These are phyloP conservation scores for Subanguina moxae DNA, from an alignment of 1,140 invertebrate species.

Conservation along the genomic window DNA sequence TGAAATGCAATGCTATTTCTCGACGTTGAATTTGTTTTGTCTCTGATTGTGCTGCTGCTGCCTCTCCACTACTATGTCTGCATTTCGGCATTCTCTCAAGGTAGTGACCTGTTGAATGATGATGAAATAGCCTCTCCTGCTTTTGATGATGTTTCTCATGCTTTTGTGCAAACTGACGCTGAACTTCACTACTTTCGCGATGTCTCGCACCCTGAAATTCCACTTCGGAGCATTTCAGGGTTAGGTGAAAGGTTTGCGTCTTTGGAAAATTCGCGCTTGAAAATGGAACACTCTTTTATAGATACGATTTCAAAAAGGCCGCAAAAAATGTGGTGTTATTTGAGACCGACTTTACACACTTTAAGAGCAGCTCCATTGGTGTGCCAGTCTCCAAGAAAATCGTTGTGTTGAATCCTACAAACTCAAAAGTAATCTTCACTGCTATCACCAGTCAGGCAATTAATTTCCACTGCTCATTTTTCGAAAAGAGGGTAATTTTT, in stretches of 20 bases:
- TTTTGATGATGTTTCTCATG: constrained; percentile 53
- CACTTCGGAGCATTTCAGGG: constrained; percentile 11
- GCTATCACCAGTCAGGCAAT: constrained; percentile 23
- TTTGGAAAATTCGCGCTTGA: background rate
- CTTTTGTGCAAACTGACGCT: constrained; percentile 70
- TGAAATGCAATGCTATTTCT: constrained; percentile 9
- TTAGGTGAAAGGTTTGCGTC: constrained; percentile 9
- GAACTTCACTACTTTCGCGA: constrained; percentile 70
- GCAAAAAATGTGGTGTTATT: constrained; percentile 8
- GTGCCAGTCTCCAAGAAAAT: constrained; percentile 23
- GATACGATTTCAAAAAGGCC: constrained; percentile 3
- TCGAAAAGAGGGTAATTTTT: constrained; percentile 18
- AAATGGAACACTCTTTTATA: background rate
- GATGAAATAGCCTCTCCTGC: background rate
- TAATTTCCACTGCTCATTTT: constrained; percentile 34
- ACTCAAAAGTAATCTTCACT: constrained; percentile 15
- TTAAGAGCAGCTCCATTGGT: constrained; percentile 18
- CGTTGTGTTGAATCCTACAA: constrained; percentile 13
- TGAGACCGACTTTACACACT: constrained; percentile 24
- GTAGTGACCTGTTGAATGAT: background rate
- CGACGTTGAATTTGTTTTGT: constrained; percentile 2
- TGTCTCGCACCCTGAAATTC: constrained; percentile 56
- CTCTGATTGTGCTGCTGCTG: constrained; percentile 7
- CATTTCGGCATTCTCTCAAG: background rate
- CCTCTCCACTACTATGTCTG: constrained; percentile 7